These are phyloP conservation scores for Idaea dimidiata DNA, from an alignment of 2,888 invertebrate genomes.

Conservation along the genomic window DNA sequence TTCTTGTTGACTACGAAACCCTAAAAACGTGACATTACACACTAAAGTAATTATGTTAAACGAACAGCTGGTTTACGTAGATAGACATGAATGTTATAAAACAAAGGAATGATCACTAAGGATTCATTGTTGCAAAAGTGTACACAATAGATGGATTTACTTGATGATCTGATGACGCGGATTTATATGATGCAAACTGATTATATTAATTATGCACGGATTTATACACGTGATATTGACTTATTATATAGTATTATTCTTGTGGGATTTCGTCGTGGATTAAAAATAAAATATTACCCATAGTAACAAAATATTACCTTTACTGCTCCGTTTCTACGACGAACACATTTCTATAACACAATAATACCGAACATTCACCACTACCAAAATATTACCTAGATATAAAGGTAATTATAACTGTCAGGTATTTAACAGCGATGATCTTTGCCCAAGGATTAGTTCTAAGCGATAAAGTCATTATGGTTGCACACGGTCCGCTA, in stretches of 20 bases:
- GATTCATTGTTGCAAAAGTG: constrained; percentile 30
- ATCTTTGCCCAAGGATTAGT: background rate
- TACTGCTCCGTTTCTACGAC: no score
- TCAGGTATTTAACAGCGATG: background rate
- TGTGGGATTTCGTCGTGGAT: no score
- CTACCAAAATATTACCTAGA: background rate
- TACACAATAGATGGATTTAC: constrained; percentile 38
- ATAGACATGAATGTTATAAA: constrained; percentile 31
- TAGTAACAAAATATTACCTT: no score
- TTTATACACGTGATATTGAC: no score
- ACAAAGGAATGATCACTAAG: constrained; percentile 30
- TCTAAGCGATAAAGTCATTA: background rate
- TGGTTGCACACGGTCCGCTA: background rate
- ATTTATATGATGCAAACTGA: constrained; percentile 16
- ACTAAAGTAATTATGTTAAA: background rate
- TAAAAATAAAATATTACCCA: no score
- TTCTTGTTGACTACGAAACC: no score
- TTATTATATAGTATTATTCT: no score
- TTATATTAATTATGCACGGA: background rate
- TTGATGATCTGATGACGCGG: constrained; percentile 36
- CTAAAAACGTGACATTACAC: no score
- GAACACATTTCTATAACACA: no score
- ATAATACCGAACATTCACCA: no score
- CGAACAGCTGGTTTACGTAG: constrained; percentile 18
- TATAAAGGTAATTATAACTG: background rate